phyloP scores from a whole-genome alignment of 2,888 invertebrate species.

The Apotomis capreana region DNA sequence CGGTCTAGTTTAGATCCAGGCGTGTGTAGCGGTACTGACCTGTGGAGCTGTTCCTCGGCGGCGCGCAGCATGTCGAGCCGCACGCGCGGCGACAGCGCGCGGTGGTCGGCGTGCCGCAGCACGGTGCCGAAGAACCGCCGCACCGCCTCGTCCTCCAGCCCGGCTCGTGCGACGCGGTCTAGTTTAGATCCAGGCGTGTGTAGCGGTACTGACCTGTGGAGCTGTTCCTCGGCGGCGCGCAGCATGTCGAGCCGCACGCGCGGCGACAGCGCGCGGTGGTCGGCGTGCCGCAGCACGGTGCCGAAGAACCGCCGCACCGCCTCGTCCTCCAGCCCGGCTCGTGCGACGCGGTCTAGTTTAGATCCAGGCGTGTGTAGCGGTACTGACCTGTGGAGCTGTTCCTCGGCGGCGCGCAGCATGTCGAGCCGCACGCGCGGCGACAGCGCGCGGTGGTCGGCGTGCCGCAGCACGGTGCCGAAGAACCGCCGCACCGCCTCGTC shows the following conservation, averaged over 20 bases:
- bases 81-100: constrained; percentile 84
- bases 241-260: constrained; percentile 83
- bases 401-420: constrained; percentile 85
- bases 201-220: constrained; percentile 76
- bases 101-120: constrained; percentile 88
- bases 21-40: constrained; percentile 56
- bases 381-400: constrained; percentile 85
- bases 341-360: no score
- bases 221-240: constrained; percentile 86
- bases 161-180: no score
- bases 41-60: constrained; percentile 86
- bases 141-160: constrained; percentile 84
- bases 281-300: constrained; percentile 88
- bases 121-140: constrained; percentile 89
- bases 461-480: constrained; percentile 88
- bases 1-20: no score
- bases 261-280: constrained; percentile 86
- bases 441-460: constrained; percentile 87
- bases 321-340: constrained; percentile 81
- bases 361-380: no score
- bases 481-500: constrained; percentile 87
- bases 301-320: constrained; percentile 89
- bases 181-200: no score
- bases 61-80: constrained; percentile 84
- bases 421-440: constrained; percentile 83